phyloP scores from a whole-genome alignment of 2,888 invertebrate genomes.

The Scrobipalpa atriplicella region DNA sequence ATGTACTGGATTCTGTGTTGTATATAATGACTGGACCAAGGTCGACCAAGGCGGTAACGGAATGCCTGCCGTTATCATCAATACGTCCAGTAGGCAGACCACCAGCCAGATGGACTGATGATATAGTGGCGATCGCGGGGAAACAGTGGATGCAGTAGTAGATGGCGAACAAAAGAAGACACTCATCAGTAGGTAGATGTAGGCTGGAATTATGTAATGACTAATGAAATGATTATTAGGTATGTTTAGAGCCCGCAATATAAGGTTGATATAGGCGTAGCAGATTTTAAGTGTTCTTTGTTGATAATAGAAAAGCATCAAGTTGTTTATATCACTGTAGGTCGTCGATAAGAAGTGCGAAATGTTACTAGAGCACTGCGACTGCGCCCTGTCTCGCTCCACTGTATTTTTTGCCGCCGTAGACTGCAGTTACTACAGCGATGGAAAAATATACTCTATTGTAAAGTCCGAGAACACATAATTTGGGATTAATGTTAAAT shows the following conservation, averaged over 20 bases:
- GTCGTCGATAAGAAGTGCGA: constrained; percentile 8
- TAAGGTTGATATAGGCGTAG: neutral
- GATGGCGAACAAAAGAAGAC: too few relatives aligned
- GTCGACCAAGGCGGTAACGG: too few relatives aligned
- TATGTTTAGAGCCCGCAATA: neutral
- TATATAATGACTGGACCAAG: too few relatives aligned
- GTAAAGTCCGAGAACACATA: neutral
- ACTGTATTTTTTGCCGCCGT: neutral
- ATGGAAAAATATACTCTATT: neutral
- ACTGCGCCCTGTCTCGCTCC: neutral
- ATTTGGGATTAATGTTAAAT: neutral
- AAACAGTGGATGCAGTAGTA: too few relatives aligned
- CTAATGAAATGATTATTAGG: too few relatives aligned
- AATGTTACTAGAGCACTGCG: neutral
- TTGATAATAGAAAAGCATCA: neutral
- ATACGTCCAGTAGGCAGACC: too few relatives aligned
- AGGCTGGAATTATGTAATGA: too few relatives aligned
- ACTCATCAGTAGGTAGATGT: too few relatives aligned
- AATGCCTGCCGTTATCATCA: too few relatives aligned
- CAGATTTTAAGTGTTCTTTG: neutral
- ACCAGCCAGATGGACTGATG: too few relatives aligned
- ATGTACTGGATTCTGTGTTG: neutral
- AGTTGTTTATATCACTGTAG: neutral
- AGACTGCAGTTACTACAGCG: neutral
- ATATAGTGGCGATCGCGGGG: too few relatives aligned